Evolutionary conservation across 2,797 vertebrate species (phyloP).

Genomic region (Propithecus perrieri): DNA sequence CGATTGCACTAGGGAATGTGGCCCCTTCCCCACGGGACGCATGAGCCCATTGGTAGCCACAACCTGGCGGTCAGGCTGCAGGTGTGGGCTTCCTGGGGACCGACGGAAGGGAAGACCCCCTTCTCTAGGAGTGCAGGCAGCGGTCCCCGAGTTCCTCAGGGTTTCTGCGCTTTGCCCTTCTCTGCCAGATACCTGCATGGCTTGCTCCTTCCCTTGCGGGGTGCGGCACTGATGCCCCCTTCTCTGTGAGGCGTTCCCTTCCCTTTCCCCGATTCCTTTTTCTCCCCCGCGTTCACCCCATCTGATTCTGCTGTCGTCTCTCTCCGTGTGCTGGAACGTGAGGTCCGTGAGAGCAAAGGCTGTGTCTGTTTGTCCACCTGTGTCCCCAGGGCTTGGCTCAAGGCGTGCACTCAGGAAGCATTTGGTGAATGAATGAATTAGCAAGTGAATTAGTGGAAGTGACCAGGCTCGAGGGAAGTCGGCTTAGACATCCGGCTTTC

Average conservation of each 20-base stretch:
- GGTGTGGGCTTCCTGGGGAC: neutral
- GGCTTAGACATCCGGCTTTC: neutral
- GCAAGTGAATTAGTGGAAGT: neutral
- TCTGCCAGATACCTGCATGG: neutral
- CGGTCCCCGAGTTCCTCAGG: neutral
- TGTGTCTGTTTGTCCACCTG: neutral
- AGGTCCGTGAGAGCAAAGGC: neutral
- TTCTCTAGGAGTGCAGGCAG: neutral
- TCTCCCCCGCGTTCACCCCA: neutral
- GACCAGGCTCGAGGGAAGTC: accelerated
- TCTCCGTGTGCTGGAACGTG: too few relatives aligned
- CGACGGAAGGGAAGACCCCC: neutral
- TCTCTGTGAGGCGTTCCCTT: neutral
- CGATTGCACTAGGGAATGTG: neutral
- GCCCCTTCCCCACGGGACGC: neutral
- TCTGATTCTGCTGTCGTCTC: neutral
- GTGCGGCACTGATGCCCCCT: accelerated
- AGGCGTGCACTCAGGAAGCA: neutral
- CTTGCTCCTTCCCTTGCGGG: neutral
- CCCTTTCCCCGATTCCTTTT: neutral
- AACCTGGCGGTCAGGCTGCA: too few relatives aligned
- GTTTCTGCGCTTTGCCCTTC: too few relatives aligned
- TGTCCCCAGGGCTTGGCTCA: neutral
- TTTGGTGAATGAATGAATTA: neutral
- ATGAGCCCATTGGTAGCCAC: neutral